A percentile compares a stretch with the other conserved stretches of the same genome.
phyloP scores from a whole-genome alignment of 2,888 invertebrate genomes.

The Oxystoma pomonae region DNA sequence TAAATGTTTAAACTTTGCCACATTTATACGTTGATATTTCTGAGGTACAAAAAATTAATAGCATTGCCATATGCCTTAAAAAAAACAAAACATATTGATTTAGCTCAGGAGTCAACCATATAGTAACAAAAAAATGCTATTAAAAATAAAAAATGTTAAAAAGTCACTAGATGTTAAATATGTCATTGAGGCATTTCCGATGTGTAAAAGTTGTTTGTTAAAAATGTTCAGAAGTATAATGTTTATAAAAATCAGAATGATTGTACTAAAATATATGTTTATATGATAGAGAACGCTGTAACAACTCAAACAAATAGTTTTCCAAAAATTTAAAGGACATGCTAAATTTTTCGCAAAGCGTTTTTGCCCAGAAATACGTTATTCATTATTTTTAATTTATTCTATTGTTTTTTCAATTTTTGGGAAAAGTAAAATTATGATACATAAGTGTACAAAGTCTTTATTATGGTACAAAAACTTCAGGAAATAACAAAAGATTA shows the following conservation, averaged over 20 bases:
- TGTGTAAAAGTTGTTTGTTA: conserved; percentile 34
- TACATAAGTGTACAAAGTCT: conserved; percentile 39
- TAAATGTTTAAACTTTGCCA: no score
- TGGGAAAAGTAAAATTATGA: neutral
- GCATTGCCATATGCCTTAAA: conserved; percentile 37
- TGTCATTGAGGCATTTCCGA: conserved; percentile 30
- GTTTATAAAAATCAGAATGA: conserved; percentile 19
- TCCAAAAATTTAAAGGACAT: neutral
- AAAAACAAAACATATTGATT: conserved; percentile 40
- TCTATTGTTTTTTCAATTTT: neutral
- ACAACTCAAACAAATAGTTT: conserved; percentile 8
- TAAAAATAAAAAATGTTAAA: conserved; percentile 5
- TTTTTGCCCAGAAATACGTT: neutral
- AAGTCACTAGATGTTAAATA: neutral
- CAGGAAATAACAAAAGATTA: conserved; percentile 36
- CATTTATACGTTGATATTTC: no score
- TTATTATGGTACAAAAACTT: conserved; percentile 46
- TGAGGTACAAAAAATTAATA: conserved; percentile 23
- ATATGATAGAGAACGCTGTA: conserved; percentile 24
- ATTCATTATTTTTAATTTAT: neutral
- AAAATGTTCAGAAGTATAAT: conserved; percentile 32
- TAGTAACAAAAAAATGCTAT: neutral
- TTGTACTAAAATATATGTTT: conserved; percentile 14
- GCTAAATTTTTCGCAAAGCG: conserved; percentile 5
- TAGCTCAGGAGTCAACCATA: conserved; percentile 41